Conservation (phyloP, 2,113 vertebrate species). For the Cryptomyrus ogoouensis region DNA sequence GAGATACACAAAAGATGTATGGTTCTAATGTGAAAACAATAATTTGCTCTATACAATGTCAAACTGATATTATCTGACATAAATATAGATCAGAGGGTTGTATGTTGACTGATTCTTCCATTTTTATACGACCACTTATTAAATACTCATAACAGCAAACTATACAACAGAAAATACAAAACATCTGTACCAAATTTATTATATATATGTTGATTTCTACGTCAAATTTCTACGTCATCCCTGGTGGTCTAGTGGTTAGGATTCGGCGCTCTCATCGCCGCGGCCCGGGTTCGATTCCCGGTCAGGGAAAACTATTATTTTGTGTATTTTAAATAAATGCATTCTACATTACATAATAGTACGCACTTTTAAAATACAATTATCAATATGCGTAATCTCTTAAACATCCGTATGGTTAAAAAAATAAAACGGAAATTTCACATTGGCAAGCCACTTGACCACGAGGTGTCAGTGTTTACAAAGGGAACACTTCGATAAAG, state of each 20-base stretch:
- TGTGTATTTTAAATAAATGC: neutral
- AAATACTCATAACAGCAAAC: neutral
- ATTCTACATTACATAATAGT: neutral
- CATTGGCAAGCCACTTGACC: neutral
- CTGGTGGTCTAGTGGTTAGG: constrained; percentile 33
- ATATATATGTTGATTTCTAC: neutral
- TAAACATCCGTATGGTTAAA: neutral
- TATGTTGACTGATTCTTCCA: neutral
- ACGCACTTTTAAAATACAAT: neutral
- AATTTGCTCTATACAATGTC: neutral
- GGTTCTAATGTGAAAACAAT: neutral
- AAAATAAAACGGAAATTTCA: neutral
- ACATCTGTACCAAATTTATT: neutral
- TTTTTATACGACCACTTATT: neutral
- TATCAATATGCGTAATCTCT: neutral
- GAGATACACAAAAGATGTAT: neutral
- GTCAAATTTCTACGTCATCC: neutral
- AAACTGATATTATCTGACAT: neutral
- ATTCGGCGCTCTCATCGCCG: constrained; percentile 34
- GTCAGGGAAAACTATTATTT: constrained; percentile 9
- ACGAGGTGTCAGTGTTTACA: constrained; percentile 17
- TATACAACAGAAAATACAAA: neutral
- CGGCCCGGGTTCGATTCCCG: constrained; percentile 40
- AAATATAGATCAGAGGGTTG: neutral
- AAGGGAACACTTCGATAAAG: neutral